Conservation (phyloP, 2,113 vertebrate genomes). For the Chamaetylas fuelleborni region DNA sequence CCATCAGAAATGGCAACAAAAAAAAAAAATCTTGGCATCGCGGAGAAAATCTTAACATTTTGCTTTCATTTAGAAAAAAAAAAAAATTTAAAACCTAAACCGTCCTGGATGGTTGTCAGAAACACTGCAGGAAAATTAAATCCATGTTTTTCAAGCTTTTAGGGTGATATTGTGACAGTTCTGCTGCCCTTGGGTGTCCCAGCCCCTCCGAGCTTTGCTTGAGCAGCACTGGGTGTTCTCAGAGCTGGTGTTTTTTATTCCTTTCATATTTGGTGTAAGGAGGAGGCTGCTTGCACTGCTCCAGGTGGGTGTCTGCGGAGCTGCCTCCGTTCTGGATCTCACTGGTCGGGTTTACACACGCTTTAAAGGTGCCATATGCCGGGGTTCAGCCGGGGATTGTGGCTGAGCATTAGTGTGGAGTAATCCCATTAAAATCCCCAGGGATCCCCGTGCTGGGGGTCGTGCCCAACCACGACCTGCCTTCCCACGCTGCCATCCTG, state of each 20-base stretch:
- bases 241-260: not conserved
- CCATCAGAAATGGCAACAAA: not conserved
- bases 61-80: not conserved
- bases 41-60: not conserved
- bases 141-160: not conserved
- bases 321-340: not conserved
- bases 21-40: not conserved
- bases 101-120: not conserved
- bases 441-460: not conserved
- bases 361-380: not conserved
- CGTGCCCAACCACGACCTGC: not conserved
- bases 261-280: not conserved
- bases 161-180: rapidly evolving
- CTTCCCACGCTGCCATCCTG: rapidly evolving
- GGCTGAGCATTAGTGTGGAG: not conserved
- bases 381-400: not conserved
- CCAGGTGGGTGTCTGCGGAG: not conserved
- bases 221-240: not conserved
- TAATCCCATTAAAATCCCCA: not conserved
- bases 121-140: not conserved
- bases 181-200: not conserved
- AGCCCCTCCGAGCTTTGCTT: not conserved
- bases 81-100: not conserved
- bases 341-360: not conserved
- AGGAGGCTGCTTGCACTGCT: not conserved